Base-by-base conservation (phyloP, 1,140 invertebrate genomes). In the Atta texana region DNA sequence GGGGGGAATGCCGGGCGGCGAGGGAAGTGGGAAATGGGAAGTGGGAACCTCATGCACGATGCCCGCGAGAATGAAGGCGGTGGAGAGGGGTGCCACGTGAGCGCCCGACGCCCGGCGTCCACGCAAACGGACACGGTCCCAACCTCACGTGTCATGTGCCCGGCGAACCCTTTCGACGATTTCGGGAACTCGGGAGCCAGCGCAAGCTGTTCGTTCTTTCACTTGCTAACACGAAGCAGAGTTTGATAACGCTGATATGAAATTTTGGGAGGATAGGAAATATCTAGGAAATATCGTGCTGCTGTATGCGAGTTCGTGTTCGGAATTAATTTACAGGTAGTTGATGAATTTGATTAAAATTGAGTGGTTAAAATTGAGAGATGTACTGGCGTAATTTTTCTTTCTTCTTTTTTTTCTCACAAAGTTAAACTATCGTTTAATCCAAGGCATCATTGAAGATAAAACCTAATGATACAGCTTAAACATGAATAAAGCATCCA, bases 71-170 rank as follows among this genome's bases (percentile, higher is more conserved):
- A 66, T 64, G 74, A 75, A 64, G 57, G 31, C 18, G 86, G 75
- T 72, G 78, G 88, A 78, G 88, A 78, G 57, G 85, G 80, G 89
- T 71, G 85, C 92, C 86, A 92, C 92, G 91, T 92, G 93, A 93
- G 91, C 81, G 88, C 69, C 82, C 91, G 86, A 89, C 91, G 89
- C 89, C 81, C 88, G 81, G 63, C 91, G 88, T 91, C 88, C 90
- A 91, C 93, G 88, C 91, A 91, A 69, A 84, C 89, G 86, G 87
- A 89, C 84, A 74, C 85, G 86, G 53, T 81, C 87, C 88, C 86
- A 89, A 87, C 89, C 63, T 81, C 85, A 86, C 77, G 80, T 89
- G 80, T 90, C 87, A 82, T 82, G 66, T 68, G 66, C 68, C 85
- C 71, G 49, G 49, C 80, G 34, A 80, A 24, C 34, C 61, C 59